Evolutionary conservation across 92 coral and sea anemone species (phyloP).

Genomic region (Porites evermanni): DNA sequence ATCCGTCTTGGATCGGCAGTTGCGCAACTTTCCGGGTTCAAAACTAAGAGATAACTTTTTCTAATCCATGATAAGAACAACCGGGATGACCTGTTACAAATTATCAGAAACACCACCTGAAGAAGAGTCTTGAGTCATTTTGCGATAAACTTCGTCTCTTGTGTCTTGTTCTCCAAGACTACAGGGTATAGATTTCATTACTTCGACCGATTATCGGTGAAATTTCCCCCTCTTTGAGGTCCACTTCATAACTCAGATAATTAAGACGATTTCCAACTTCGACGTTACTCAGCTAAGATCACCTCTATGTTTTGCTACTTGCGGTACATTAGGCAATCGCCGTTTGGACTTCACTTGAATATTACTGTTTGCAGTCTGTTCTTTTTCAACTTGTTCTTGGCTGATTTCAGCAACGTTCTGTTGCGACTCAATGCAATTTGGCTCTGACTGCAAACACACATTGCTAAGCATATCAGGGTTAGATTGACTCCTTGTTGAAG

Average conservation of each 20-base stretch:
- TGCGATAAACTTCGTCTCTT: background rate
- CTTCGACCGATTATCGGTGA: background rate
- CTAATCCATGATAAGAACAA: too few relatives aligned
- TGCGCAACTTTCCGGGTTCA: too few relatives aligned
- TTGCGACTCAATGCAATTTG: background rate
- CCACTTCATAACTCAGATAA: background rate
- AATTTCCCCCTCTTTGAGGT: background rate
- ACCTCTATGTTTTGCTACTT: background rate
- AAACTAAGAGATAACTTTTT: too few relatives aligned
- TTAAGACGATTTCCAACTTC: too few relatives aligned
- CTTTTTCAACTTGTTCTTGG: conserved; percentile 3
- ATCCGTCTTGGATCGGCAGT: too few relatives aligned
- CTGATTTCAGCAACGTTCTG: background rate
- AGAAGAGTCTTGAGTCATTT: too few relatives aligned
- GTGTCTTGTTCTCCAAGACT: background rate
- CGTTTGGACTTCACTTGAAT: conserved; percentile 9
- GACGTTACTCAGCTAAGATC: background rate
- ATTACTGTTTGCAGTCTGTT: conserved; percentile 4
- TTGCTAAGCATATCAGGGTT: background rate
- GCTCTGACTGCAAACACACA: background rate
- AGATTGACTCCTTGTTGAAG: background rate
- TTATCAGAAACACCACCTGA: too few relatives aligned
- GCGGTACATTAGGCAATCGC: conserved; percentile 19
- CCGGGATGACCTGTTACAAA: too few relatives aligned
- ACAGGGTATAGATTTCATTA: background rate